A percentile compares a stretch with the other conserved stretches of the same genome.
These are phyloP conservation scores for Drosophila ogumai DNA, from an alignment of 1,140 invertebrate species.

Conservation along the genomic window DNA sequence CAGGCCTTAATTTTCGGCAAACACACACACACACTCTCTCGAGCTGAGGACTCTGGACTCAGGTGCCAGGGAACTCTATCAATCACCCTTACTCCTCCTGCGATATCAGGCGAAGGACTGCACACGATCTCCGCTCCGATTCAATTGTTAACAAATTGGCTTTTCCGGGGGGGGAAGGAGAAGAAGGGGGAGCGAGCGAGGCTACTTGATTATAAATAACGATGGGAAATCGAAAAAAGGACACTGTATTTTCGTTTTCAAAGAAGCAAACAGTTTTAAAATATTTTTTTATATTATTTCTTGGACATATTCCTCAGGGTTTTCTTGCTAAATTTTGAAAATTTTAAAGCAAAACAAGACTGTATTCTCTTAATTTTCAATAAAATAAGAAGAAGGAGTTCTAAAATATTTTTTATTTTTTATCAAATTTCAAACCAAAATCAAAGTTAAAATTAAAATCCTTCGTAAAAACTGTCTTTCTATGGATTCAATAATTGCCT, in stretches of 20 bases:
- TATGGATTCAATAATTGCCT: too few relatives aligned
- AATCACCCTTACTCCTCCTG: constrained; percentile 24
- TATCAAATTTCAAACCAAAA: too few relatives aligned
- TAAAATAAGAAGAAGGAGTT: too few relatives aligned
- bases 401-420: too few relatives aligned
- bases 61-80: constrained; percentile 54
- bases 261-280: neutral
- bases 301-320: too few relatives aligned
- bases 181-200: neutral
- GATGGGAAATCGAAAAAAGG: constrained; percentile 6
- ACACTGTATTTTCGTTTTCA: neutral
- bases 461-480: too few relatives aligned
- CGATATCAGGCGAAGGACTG: constrained; percentile 7
- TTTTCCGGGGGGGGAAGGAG: constrained; percentile 4
- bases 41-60: constrained; percentile 39
- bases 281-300: too few relatives aligned
- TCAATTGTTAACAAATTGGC: constrained; percentile 49
- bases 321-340: too few relatives aligned
- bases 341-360: too few relatives aligned
- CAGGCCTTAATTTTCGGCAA: constrained; percentile 74
- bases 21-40: constrained; percentile 32
- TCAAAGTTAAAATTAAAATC: too few relatives aligned
- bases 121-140: constrained; percentile 34
- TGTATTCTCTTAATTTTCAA: too few relatives aligned
- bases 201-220: constrained; percentile 15